A percentile compares a stretch with the other conserved stretches of the same genome.
These are phyloP conservation scores for Agrypnia vestita DNA, from an alignment of 1,140 invertebrate genomes.

Conservation along the genomic window DNA sequence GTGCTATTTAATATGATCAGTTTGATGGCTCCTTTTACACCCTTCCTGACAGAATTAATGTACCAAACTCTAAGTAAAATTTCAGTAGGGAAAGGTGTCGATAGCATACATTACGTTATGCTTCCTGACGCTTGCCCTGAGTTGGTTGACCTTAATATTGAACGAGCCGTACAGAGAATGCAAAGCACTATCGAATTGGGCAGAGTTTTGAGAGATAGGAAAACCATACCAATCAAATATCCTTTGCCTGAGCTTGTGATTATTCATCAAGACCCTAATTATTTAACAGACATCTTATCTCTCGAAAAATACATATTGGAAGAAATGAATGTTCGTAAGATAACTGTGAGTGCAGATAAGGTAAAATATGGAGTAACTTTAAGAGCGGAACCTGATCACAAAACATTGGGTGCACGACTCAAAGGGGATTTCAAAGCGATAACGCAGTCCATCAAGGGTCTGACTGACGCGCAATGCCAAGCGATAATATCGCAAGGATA, in stretches of 20 bases:
- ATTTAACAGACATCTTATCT: conserved; percentile 86
- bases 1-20: conserved; percentile 92
- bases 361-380: conserved; percentile 94
- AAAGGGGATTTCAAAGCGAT: conserved; percentile 94
- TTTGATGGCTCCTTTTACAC: conserved; percentile 97
- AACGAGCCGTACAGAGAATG: conserved; percentile 92
- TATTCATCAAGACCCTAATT: conserved; percentile 88
- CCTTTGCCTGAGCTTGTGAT: conserved; percentile 96
- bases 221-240: conserved; percentile 96
- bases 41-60: conserved; percentile 97
- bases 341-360: conserved; percentile 95
- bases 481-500: conserved; percentile 82
- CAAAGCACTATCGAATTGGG: conserved; percentile 97
- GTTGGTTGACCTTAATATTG: conserved; percentile 91
- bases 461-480: conserved; percentile 88
- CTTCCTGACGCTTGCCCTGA: conserved; percentile 82
- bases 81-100: conserved; percentile 69
- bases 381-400: conserved; percentile 94
- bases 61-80: conserved; percentile 88
- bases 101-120: conserved; percentile 92
- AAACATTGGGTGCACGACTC: conserved; percentile 85
- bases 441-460: conserved; percentile 84
- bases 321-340: conserved; percentile 93
- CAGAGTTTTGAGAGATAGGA: conserved; percentile 92
- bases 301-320: conserved; percentile 92